Base-by-base conservation (phyloP, 2,113 vertebrate species). In the Poicephalus meyeri region DNA sequence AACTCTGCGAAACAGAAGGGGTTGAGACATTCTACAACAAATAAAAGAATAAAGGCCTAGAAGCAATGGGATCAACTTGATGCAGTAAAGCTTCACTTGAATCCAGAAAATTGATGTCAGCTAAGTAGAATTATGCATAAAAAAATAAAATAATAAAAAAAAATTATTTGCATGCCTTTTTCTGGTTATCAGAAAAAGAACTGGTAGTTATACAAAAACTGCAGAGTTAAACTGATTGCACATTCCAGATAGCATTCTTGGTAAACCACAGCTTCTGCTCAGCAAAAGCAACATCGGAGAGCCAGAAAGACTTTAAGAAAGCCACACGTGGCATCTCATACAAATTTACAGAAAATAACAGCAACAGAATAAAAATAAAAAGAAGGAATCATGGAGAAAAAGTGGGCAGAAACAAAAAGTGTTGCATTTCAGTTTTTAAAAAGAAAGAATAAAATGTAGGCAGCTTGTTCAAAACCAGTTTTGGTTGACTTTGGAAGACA, bases 231-330 rank as follows among this genome's bases (percentile, higher is more conserved):
- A 56, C 49, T 0, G 2, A 65, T 7, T 68, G n/a, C 5, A 42
- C 53, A 89, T 94, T 95, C 84, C 65, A 87, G 69, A 50, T 50
- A 71, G 9, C 78, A 85, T 89, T 93, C 39, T 69, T 96, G 41
- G 64, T 86, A 63, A 96, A 89, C 77, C 50, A 0, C 80, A 91
- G 77, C 53, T 83, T 94, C 77, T 80, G 65, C 65, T 61, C 14
- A 26, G 13, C 41, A 41, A 68, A 3, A 87, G 12, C 13, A 77
- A 23, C 28, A 16, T 12, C 0, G 0, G 9, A 50, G 46, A 91
- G 37, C 26, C 56, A 80, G 31, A 89, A 91, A 44, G 8, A 23
- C 31, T 88, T 39, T 24, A 55, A 25, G 47, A 88, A 86, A 95
- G 14, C 33, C 72, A 89, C 39, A 39, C 17, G 11, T 52, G 33